phyloP scores from a whole-genome alignment of 2,888 invertebrate species.

The Xestobium rufovillosum region DNA sequence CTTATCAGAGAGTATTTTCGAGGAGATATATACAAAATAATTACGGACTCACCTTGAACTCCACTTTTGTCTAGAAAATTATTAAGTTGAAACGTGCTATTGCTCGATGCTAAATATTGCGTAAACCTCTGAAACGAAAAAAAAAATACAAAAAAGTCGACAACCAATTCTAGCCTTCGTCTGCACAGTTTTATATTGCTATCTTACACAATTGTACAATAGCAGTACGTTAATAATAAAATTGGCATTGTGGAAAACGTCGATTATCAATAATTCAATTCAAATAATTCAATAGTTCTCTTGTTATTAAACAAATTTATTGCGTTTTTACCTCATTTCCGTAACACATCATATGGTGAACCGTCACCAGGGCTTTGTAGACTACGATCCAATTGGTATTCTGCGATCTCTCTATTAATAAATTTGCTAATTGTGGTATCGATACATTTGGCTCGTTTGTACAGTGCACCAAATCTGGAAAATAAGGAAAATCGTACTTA shows the following conservation, averaged over 20 bases:
- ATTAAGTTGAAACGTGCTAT: conserved; percentile 97
- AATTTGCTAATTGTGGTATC: conserved; percentile 97
- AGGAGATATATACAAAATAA: no score
- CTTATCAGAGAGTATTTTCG: no score
- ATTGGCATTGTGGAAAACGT: conserved; percentile 5
- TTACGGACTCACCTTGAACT: conserved; percentile 91
- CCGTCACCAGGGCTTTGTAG: conserved; percentile 95
- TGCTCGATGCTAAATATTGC: conserved; percentile 99
- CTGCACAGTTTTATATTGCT: not conserved
- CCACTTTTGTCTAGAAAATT: conserved; percentile 97
- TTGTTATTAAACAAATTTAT: no score
- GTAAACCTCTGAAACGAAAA: conserved; percentile 85
- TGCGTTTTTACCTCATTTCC: conserved; percentile 99
- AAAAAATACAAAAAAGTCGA: conserved; percentile 19
- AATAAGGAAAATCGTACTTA: conserved; percentile 28
- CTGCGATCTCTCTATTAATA: conserved; percentile 95
- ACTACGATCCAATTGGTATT: conserved; percentile 99
- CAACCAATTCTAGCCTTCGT: not conserved
- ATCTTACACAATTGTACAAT: not conserved
- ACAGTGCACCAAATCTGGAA: conserved; percentile 97
- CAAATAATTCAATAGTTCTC: not conserved
- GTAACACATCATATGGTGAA: conserved; percentile 98
- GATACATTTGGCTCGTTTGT: conserved; percentile 99
- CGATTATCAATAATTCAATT: conserved; percentile 2
- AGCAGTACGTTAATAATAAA: conserved; percentile 6